Evolutionary conservation across 1,140 invertebrate species (phyloP).

Genomic region (Drosophila novamexicana): DNA sequence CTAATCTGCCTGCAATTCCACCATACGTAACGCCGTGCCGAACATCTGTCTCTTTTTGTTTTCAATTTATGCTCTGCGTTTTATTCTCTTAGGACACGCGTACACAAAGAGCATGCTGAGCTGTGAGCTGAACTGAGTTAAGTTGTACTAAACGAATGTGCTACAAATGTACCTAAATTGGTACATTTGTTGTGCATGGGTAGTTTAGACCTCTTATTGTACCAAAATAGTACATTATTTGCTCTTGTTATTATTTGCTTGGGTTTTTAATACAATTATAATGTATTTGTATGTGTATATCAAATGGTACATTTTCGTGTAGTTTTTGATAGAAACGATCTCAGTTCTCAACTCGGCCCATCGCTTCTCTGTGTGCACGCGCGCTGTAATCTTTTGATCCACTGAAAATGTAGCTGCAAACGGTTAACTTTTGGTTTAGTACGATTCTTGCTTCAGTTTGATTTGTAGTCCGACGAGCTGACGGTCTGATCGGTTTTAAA

Average conservation of each 20-base stretch:
- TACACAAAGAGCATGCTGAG: background rate
- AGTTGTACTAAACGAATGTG: background rate
- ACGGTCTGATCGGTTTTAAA: constrained; percentile 57
- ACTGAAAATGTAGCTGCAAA: constrained; percentile 30
- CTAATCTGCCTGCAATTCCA: constrained; percentile 12
- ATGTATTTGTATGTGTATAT: too few species aligned
- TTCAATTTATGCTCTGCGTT: background rate
- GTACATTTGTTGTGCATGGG: background rate
- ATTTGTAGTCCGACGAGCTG: constrained; percentile 30
- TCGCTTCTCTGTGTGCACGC: constrained; percentile 1
- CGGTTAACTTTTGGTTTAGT: constrained; percentile 18
- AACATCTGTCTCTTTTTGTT: background rate
- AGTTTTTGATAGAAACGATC: too few species aligned
- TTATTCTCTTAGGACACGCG: background rate
- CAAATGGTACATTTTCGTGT: background rate
- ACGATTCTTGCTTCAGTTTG: constrained; percentile 23
- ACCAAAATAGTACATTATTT: too few species aligned
- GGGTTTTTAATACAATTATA: too few species aligned
- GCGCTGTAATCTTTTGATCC: constrained; percentile 1
- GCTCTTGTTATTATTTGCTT: too few species aligned
- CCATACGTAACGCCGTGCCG: background rate
- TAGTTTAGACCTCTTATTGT: background rate
- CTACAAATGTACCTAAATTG: background rate
- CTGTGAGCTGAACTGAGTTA: background rate
- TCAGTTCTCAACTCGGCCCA: background rate